A percentile compares a stretch with the other conserved stretches of the same genome.
These are phyloP conservation scores for Pristionchus mayeri DNA, from an alignment of 2,888 invertebrate genomes.

Conservation along the genomic window DNA sequence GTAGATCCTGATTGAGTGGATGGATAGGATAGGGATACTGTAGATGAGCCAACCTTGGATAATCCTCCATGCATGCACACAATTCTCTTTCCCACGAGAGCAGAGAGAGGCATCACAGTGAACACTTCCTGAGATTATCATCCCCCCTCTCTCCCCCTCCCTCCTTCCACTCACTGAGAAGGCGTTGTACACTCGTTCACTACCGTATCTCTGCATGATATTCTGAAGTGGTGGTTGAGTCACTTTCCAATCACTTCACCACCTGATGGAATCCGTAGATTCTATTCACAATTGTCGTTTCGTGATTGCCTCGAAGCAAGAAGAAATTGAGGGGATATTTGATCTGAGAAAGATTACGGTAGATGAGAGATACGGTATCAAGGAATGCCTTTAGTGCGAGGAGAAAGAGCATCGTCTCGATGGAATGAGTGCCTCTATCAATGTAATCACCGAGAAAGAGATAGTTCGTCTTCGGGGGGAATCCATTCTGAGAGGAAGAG, in stretches of 20 bases:
- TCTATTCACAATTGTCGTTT: constrained; percentile 40
- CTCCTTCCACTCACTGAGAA: background rate
- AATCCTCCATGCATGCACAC: constrained; percentile 49
- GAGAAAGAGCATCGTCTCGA: constrained; percentile 44
- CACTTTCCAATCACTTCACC: background rate
- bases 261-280: constrained; percentile 48
- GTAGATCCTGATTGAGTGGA: constrained; percentile 11
- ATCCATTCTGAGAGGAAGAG: background rate
- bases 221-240: background rate
- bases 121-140: constrained; percentile 43
- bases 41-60: background rate
- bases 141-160: too few relatives aligned
- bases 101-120: constrained; percentile 45
- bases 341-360: constrained; percentile 29
- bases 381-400: constrained; percentile 41
- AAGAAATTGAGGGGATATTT: constrained; percentile 39
- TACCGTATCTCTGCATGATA: constrained; percentile 42
- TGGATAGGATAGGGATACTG: background rate
- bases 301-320: constrained; percentile 44
- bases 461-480: constrained; percentile 45
- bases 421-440: constrained; percentile 45
- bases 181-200: constrained; percentile 18
- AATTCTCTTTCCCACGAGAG: constrained; percentile 35
- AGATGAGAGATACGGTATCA: background rate
- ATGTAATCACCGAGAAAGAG: constrained; percentile 47